phyloP scores from a whole-genome alignment of 2,113 vertebrate genomes.

The Elachura formosa region DNA sequence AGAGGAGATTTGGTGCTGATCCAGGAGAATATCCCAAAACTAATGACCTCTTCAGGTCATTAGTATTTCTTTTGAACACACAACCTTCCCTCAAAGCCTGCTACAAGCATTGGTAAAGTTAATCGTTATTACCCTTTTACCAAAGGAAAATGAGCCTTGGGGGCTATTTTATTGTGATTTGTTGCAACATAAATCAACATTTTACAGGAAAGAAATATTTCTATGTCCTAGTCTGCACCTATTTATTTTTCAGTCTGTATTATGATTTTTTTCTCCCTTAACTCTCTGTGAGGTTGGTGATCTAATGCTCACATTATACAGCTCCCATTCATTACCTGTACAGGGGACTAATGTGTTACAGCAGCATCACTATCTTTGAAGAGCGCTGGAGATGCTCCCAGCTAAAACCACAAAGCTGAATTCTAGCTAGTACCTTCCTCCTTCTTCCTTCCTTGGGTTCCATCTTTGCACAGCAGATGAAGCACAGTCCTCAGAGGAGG shows the following conservation, averaged over 20 bases:
- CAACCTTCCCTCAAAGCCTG: not conserved
- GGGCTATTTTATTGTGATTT: not conserved
- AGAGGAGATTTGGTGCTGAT: not conserved
- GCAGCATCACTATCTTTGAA: not conserved
- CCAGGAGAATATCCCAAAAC: not conserved
- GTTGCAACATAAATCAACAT: not conserved
- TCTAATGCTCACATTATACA: not conserved
- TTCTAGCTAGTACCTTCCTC: not conserved
- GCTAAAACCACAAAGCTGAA: not conserved
- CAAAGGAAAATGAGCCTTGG: constrained; percentile 3
- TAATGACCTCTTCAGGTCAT: not conserved
- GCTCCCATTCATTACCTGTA: not conserved
- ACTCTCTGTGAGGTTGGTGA: not conserved
- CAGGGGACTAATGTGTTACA: not conserved
- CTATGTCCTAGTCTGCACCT: not conserved
- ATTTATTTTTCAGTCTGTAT: not conserved
- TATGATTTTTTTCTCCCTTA: not conserved
- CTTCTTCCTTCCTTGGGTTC: not conserved
- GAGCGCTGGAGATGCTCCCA: not conserved
- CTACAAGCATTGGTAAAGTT: not conserved
- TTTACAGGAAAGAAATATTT: not conserved
- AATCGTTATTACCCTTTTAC: not conserved
- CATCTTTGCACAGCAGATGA: not conserved
- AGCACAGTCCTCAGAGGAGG: not conserved
- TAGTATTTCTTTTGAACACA: not conserved